A percentile compares a stretch with the other conserved stretches of the same genome.
These are phyloP conservation scores for Serranus cabrilla DNA, from an alignment of 2,797 vertebrate genomes.

Conservation along the genomic window DNA sequence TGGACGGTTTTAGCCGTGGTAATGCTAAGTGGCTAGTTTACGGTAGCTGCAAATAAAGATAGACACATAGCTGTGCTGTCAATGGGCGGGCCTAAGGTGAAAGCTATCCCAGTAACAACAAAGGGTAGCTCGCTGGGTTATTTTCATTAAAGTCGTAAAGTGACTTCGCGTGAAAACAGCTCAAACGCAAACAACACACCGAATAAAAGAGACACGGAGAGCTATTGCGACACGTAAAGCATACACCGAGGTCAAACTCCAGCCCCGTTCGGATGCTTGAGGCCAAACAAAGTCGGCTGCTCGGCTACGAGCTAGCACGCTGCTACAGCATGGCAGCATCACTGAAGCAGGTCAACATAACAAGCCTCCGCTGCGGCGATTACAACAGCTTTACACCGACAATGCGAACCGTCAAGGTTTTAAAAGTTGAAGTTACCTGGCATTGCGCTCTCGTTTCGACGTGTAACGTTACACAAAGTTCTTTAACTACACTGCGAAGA, in stretches of 20 bases:
- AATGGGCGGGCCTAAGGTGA: conserved; percentile 66
- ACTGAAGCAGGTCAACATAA: conserved; percentile 77
- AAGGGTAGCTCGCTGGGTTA: conserved; percentile 48
- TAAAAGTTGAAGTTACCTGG: conserved; percentile 78
- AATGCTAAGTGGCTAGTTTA: conserved; percentile 60
- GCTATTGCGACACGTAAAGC: not conserved
- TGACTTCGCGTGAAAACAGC: not conserved
- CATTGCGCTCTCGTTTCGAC: conserved; percentile 72
- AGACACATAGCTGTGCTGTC: conserved; percentile 55
- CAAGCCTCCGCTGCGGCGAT: conserved; percentile 63
- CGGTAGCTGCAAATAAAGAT: conserved; percentile 27
- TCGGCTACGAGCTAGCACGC: conserved; percentile 67
- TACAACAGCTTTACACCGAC: conserved; percentile 13
- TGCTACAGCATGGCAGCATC: conserved; percentile 83
- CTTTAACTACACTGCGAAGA: conserved; percentile 43
- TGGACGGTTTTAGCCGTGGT: conserved; percentile 48
- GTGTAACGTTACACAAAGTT: conserved; percentile 48
- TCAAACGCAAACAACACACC: fast-evolving
- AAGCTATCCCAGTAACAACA: conserved; percentile 71
- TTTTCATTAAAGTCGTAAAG: not conserved
- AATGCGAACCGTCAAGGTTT: not conserved
- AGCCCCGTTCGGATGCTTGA: conserved; percentile 28
- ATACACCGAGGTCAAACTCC: conserved; percentile 36
- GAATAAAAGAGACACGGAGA: fast-evolving
- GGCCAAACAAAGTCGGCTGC: conserved; percentile 71